A percentile compares a stretch with the other conserved stretches of the same genome.
Evolutionary conservation across 1,140 invertebrate genomes (phyloP).

Genomic region (Trichomalopsis sarcophagae): DNA sequence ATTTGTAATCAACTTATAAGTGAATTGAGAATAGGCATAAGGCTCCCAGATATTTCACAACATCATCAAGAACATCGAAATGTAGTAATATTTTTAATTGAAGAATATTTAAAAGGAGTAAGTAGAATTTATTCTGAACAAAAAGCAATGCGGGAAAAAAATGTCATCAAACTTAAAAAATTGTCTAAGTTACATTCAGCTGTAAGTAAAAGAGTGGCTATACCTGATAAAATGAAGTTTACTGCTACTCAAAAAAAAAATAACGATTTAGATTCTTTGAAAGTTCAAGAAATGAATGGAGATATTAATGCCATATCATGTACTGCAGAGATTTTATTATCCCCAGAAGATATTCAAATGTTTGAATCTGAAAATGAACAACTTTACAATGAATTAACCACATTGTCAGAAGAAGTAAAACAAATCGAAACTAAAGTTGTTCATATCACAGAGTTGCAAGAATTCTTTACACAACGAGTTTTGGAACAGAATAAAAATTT

Average conservation of each 20-base stretch:
- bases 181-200: slow-evolving; percentile 81
- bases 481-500: slow-evolving; percentile 95
- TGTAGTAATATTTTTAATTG: slow-evolving; percentile 83
- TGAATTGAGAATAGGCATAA: slow-evolving; percentile 82
- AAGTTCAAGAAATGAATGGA: slow-evolving; percentile 69
- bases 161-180: slow-evolving; percentile 87
- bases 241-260: slow-evolving; percentile 51
- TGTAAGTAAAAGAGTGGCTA: slow-evolving; percentile 61
- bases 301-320: slow-evolving; percentile 60
- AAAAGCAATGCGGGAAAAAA: slow-evolving; percentile 89
- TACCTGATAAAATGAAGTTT: slow-evolving; percentile 61
- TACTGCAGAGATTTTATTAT: slow-evolving; percentile 79
- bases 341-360: slow-evolving; percentile 92
- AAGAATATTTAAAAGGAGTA: slow-evolving; percentile 88
- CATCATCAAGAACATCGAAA: slow-evolving; percentile 86
- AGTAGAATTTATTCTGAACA: slow-evolving; percentile 92
- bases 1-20: slow-evolving; percentile 85
- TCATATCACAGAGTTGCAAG: slow-evolving; percentile 96
- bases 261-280: slow-evolving; percentile 63
- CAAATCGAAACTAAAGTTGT: slow-evolving; percentile 95
- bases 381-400: slow-evolving; percentile 90
- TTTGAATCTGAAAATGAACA: slow-evolving; percentile 91
- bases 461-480: slow-evolving; percentile 98
- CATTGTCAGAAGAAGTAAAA: slow-evolving; percentile 83
- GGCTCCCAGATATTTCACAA: slow-evolving; percentile 72